These are phyloP conservation scores for Phacellophora camtschatica DNA, from an alignment of 30 jellyfish, hydroid and myxozoan species.

Conservation along the genomic window DNA sequence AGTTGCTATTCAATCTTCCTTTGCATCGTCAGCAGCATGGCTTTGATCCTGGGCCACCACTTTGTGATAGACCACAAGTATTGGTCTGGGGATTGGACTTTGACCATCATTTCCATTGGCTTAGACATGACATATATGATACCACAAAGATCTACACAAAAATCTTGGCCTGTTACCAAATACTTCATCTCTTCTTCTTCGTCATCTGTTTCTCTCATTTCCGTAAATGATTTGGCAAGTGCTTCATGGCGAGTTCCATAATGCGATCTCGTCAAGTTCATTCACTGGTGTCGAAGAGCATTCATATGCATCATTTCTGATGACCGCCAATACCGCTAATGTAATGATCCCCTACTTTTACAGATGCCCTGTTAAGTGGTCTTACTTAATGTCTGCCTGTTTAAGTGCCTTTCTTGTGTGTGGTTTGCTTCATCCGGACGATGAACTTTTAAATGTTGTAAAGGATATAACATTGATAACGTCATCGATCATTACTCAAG, in stretches of 20 bases:
- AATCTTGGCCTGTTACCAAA: slow-evolving; percentile 6
- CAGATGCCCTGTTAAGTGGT: background rate
- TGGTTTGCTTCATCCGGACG: background rate
- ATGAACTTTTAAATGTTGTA: background rate
- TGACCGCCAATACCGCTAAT: no score
- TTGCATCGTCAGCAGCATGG: background rate
- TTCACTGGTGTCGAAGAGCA: background rate
- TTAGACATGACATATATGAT: background rate
- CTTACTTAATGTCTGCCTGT: background rate
- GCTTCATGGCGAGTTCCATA: slow-evolving; percentile 19
- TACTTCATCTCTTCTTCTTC: slow-evolving; percentile 10
- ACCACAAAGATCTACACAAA: slow-evolving; percentile 7
- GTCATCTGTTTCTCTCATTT: slow-evolving; percentile 10
- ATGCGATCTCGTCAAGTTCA: background rate
- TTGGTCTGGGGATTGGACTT: slow-evolving; percentile 6
- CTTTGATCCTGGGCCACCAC: background rate
- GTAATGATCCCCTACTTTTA: background rate
- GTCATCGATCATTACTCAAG: background rate
- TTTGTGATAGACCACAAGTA: slow-evolving; percentile 3
- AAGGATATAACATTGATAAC: background rate
- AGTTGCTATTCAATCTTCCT: background rate
- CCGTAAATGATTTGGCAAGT: background rate
- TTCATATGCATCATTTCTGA: background rate
- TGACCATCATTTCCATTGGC: slow-evolving; percentile 16
- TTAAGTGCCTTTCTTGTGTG: background rate